Evolutionary conservation across 1,140 invertebrate species (phyloP), one percentile per base, ranked within the genome.

Genomic region (Bilobella aurantiaca): DNA sequence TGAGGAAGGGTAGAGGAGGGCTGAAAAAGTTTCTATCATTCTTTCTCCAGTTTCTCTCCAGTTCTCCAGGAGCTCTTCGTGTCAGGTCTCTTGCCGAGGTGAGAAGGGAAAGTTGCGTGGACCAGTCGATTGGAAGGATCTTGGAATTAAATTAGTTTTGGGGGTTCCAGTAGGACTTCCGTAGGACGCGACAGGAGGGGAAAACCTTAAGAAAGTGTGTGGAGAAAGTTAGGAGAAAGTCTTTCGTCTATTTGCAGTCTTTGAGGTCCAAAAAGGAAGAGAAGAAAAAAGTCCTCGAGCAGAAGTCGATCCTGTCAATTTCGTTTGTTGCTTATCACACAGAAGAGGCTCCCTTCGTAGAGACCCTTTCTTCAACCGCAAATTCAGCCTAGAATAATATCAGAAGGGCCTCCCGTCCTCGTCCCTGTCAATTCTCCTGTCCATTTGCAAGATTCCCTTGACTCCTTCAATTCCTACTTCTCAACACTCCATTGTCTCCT

Each of bases 71-170:
- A n/a, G n/a, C n/a, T n/a, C n/a, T n/a, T n/a, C n/a, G n/a, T n/a
- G n/a, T n/a, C n/a, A n/a, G n/a, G n/a, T n/a, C n/a, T n/a, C n/a
- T n/a, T n/a, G n/a, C 18, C 8, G 34, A 42, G 34, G 34, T 42
- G 49, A 53, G 49, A 53, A 23, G 49, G 23, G 21, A 53, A 53
- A 23, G 8, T 53, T 53, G 57, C 16, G 42, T 53, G 57, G n/a
- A 31, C 29, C 42, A 58, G 59, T 42, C 53, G 61, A 67, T 67
- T 49, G 66, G 62, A 60, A 32, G 62, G 14, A 47, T 57, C 62
- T 53, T 58, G 34, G 62, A 68, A 68, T 68, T 68, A 68, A 68
- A 68, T 68, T 68, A 68, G 67, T 62, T 65, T 21, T 60, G 31
- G 58, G 27, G 62, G 58, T 25, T 25, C 25, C 27, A n/a, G n/a